Percentiles rank a stretch among this genome's conserved stretches.
Evolutionary conservation across 2,797 vertebrate genomes (phyloP).

Genomic region (Danio jaintianensis): DNA sequence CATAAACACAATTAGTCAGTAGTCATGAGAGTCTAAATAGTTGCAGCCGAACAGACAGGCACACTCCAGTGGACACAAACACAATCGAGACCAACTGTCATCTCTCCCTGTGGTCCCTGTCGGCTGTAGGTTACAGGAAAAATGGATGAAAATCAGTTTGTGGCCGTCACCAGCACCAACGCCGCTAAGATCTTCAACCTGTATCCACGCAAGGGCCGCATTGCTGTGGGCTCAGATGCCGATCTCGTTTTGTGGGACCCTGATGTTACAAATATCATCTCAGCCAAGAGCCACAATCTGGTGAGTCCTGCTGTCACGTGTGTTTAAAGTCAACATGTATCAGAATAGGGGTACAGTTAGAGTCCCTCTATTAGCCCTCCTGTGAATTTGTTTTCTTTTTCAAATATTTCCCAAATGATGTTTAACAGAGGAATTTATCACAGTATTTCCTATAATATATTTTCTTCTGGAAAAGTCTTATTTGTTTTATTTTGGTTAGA

Average conservation of each 20-base stretch:
- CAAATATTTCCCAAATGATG: too few species aligned
- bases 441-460: too few species aligned
- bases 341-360: too few species aligned
- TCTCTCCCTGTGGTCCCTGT: not conserved
- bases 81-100: not conserved
- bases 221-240: conserved; percentile 95
- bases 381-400: too few species aligned
- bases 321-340: not conserved
- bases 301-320: conserved; percentile 70
- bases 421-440: too few species aligned
- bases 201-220: conserved; percentile 96
- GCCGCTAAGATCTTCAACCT: conserved; percentile 98
- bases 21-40: not conserved
- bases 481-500: too few species aligned
- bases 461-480: too few species aligned
- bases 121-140: conserved; percentile 91
- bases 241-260: conserved; percentile 98
- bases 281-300: conserved; percentile 96
- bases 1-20: conserved; percentile 18
- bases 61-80: conserved; percentile 26
- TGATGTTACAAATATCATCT: conserved; percentile 92
- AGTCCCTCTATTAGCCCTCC: too few species aligned
- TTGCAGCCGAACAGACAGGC: conserved; percentile 23
- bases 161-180: conserved; percentile 96
- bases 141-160: conserved; percentile 99